Conservation (phyloP, 1,140 invertebrate species). For the Drosophila virilis region DNA sequence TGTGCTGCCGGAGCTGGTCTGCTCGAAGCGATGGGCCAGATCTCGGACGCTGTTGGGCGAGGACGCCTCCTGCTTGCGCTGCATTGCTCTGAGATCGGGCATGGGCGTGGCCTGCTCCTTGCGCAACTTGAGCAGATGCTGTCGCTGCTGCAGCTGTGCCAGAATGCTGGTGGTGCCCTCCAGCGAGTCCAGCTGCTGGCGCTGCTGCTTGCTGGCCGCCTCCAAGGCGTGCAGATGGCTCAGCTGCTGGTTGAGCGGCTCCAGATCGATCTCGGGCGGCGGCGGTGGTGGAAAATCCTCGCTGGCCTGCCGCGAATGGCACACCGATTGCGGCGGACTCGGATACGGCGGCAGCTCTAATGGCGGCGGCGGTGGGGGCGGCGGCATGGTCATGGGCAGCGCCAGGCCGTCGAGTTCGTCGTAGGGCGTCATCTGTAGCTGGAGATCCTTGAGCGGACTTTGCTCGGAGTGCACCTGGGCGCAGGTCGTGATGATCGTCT, state of each 20-base stretch:
- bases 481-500: slow-evolving; percentile 89
- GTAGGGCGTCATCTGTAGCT: slow-evolving; percentile 47
- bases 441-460: slow-evolving; percentile 86
- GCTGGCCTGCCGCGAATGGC: slow-evolving; percentile 93
- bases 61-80: slow-evolving; percentile 64
- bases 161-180: slow-evolving; percentile 86
- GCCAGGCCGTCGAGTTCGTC: slow-evolving; percentile 60
- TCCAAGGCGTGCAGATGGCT: slow-evolving; percentile 84
- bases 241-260: slow-evolving; percentile 86
- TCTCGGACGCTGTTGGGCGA: slow-evolving; percentile 87
- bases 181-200: slow-evolving; percentile 69
- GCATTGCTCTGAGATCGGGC: slow-evolving; percentile 87
- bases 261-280: slow-evolving; percentile 90
- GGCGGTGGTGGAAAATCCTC: slow-evolving; percentile 95
- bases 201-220: slow-evolving; percentile 78
- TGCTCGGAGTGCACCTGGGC: slow-evolving; percentile 93
- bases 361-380: slow-evolving; percentile 54
- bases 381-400: slow-evolving; percentile 2
- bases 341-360: slow-evolving; percentile 92
- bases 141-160: slow-evolving; percentile 88
- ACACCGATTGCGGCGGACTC: slow-evolving; percentile 89
- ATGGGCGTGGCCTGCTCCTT: slow-evolving; percentile 86
- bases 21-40: slow-evolving; percentile 93
- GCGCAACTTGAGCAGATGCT: slow-evolving; percentile 86
- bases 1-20: slow-evolving; percentile 74